Percentiles rank a stretch among this genome's conserved stretches.
These are phyloP conservation scores for Falco naumanni DNA, from an alignment of 2,797 vertebrate genomes.

Conservation along the genomic window DNA sequence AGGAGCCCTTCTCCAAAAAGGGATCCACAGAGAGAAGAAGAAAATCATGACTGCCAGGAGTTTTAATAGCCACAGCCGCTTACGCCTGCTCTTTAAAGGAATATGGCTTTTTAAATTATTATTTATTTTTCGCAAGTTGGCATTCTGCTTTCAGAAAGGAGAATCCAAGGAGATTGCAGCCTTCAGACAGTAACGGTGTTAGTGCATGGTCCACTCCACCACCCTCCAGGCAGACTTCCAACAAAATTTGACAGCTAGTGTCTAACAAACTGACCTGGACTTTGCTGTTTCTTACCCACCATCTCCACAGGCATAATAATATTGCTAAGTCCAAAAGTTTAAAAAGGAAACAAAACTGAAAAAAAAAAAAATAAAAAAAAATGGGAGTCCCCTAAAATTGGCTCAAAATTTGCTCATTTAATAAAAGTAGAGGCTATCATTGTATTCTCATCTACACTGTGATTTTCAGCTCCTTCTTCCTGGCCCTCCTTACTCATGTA, in stretches of 20 bases:
- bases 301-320: background rate
- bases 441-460: background rate
- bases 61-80: background rate
- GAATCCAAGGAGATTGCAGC: background rate
- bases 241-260: background rate
- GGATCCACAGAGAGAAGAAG: background rate
- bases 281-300: background rate
- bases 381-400: rapidly evolving
- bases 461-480: background rate
- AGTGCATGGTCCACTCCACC: background rate
- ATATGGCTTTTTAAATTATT: background rate
- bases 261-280: background rate
- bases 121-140: background rate
- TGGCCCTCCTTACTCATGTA: background rate
- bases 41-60: background rate
- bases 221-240: background rate
- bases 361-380: background rate
- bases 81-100: background rate
- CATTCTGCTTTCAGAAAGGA: background rate
- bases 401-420: background rate
- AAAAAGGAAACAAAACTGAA: background rate
- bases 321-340: background rate
- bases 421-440: background rate
- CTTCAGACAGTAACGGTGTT: background rate
- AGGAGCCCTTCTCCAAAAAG: constrained; percentile 44